Evolutionary conservation across 2,113 vertebrate species (phyloP), one percentile per base, ranked within the genome.

Genomic region (Panthera uncia): DNA sequence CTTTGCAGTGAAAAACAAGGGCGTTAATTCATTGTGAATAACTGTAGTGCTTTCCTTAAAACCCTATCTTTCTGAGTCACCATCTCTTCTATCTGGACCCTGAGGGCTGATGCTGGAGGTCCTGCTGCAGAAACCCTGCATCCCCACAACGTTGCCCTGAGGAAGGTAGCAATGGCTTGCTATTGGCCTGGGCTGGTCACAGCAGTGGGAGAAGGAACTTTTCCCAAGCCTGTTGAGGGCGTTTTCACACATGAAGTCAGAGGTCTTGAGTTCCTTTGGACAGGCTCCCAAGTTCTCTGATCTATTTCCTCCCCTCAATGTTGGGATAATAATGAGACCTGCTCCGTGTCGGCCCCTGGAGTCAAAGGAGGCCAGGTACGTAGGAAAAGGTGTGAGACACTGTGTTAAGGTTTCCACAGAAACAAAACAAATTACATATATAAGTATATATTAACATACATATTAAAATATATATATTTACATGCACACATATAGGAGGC

Each of bases 61-160:
- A 63, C 15, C 33, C 7, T 21, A 31, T 14, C 79, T 38, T 69
- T 33, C 27, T 4, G 9, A 15, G 29, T 69, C 48, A 7, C 7
- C 2, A 1, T 7, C 18, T 45, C 1, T 55, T 76, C 57, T 88
- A 8, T 8, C 27, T 14, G 19, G 57, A 31, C 29, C 18, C 25
- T 0, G 1, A 19, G 38, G 18, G 25, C 31, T 79, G 31, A 57
- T 29, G 23, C 6, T 31, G 89, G 8, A 21, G 1, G 11, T 41
- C 29, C n/a, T 3, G 76, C 27, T n/a, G 12, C 1, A 41, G 8
- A 21, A 38, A 23, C n/a, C 15, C 7, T 1, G 0, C 4, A 0
- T 7, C n/a, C 65, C 13, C 65, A 3, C 38, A 33, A 31, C 23
- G 3, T 29, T 23, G 45, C 25, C 45, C 19, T 6, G 18, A 45